Evolutionary conservation across 2,888 invertebrate genomes (phyloP), one percentile per base, ranked within the genome.

Genomic region (Eupithecia centaureata): DNA sequence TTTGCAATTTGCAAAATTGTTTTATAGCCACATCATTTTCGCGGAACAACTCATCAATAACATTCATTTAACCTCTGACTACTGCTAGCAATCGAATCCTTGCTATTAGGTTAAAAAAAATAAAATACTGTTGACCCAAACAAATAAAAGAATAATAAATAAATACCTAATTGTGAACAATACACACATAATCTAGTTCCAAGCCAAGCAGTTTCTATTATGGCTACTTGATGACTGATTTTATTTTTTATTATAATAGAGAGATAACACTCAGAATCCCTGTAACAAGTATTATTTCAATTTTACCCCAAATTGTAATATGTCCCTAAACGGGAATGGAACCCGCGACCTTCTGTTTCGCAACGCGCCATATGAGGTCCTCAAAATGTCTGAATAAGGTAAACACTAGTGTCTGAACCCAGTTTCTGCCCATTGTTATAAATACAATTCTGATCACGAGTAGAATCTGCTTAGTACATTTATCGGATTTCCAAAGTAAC

Each of bases 1-100:
- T 66, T 56, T 38, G 65, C 70, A 63, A 70, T 70, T 70, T 70
- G 42, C 63, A 51, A 63, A 66, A 70, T 70, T 70, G 63, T 66
- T 69, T 69, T 65, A 60, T 63, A 54, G 58, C 33, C 22, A 30
- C 58, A 67, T 66, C 28, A 65, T 63, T 65, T 30, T 58, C 60
- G 60, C 25, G 28, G 30, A 64, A 47, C 32, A 51, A 4, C 28
- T 42, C 51, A 33, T 63, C 59, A 47, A 60, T 38, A 61, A 52
- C 35, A 27, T 59, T 65, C 13, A 59, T 68, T 68, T 65, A 47
- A 10, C n/a, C 13, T 38, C 33, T 32, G 35, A 33, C 65, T 63
- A 38, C 61, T 30, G 32, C 27, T 56, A 52, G 27, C 2, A 27
- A n/a, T n/a, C 10, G 30, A 52, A 27, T 52, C 15, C 7, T 52